These are phyloP conservation scores for Cistogaster globosa DNA, from an alignment of 2,888 invertebrate genomes.

Conservation along the genomic window DNA sequence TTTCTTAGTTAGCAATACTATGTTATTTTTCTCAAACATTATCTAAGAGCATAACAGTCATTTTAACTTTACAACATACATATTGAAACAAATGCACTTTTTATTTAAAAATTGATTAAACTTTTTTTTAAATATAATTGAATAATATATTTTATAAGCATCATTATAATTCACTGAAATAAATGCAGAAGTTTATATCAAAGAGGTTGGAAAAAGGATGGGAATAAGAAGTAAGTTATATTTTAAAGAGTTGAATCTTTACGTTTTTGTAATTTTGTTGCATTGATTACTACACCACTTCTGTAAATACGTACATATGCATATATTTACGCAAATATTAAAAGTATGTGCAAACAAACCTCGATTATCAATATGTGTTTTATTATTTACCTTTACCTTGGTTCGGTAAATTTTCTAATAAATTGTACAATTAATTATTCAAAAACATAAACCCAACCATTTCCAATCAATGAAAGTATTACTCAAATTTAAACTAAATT, in stretches of 20 bases:
- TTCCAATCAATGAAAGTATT: not conserved
- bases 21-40: conserved; percentile 66
- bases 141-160: conserved; percentile 23
- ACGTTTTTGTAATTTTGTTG: not conserved
- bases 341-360: too few relatives aligned
- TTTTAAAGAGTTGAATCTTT: conserved; percentile 7
- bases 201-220: conserved; percentile 28
- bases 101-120: conserved; percentile 9
- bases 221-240: conserved; percentile 16
- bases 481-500: conserved; percentile 1
- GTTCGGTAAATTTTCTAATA: too few relatives aligned
- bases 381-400: too few relatives aligned
- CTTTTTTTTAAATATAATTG: conserved; percentile 23
- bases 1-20: conserved; percentile 54
- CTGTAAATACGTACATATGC: not conserved
- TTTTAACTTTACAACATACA: conserved; percentile 22
- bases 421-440: too few relatives aligned
- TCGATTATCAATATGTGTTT: too few relatives aligned
- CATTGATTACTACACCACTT: too few relatives aligned
- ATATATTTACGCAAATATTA: conserved; percentile 1
- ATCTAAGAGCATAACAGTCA: not conserved
- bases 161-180: conserved; percentile 59
- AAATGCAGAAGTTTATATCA: conserved; percentile 48
- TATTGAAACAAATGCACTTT: not conserved
- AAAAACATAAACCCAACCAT: not conserved